A percentile compares a stretch with the other conserved stretches of the same genome.
Evolutionary conservation across 2,888 invertebrate species (phyloP).

Genomic region (Hypomecis atomaria): DNA sequence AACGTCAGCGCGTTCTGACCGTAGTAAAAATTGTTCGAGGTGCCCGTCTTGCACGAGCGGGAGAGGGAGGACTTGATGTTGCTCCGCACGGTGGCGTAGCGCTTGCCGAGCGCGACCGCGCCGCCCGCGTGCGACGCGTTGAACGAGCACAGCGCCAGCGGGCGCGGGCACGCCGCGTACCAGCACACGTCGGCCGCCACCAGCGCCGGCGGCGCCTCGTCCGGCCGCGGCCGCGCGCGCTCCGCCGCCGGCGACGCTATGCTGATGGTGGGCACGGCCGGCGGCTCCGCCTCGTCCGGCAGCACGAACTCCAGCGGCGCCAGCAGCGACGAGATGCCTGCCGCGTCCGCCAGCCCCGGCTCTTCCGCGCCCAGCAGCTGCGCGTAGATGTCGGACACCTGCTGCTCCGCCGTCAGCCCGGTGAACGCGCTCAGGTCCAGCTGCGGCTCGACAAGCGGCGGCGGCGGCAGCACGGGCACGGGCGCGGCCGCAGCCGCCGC

Average conservation of each 20-base stretch:
- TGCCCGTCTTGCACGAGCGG: slow-evolving; percentile 67
- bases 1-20: slow-evolving; percentile 68
- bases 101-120: slow-evolving; percentile 81
- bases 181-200: slow-evolving; percentile 74
- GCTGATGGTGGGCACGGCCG: slow-evolving; percentile 48
- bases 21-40: slow-evolving; percentile 69
- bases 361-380: slow-evolving; percentile 71
- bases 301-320: slow-evolving; percentile 64
- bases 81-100: slow-evolving; percentile 78
- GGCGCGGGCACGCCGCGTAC: slow-evolving; percentile 85
- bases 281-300: slow-evolving; percentile 59
- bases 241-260: slow-evolving; percentile 48
- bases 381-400: slow-evolving; percentile 75
- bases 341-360: slow-evolving; percentile 67
- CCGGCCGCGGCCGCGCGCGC: slow-evolving; percentile 44
- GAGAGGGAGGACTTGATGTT: slow-evolving; percentile 78
- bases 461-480: slow-evolving; percentile 51
- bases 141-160: slow-evolving; percentile 84
- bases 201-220: slow-evolving; percentile 58
- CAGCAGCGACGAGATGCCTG: slow-evolving; percentile 69
- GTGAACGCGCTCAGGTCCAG: slow-evolving; percentile 70
- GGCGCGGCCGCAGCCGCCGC: slow-evolving; percentile 45
- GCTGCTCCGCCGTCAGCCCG: slow-evolving; percentile 71
- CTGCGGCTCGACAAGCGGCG: slow-evolving; percentile 70
- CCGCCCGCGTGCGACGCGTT: slow-evolving; percentile 84